Base-by-base conservation (phyloP, 2,113 vertebrate species). In the Engraulis encrasicolus region DNA sequence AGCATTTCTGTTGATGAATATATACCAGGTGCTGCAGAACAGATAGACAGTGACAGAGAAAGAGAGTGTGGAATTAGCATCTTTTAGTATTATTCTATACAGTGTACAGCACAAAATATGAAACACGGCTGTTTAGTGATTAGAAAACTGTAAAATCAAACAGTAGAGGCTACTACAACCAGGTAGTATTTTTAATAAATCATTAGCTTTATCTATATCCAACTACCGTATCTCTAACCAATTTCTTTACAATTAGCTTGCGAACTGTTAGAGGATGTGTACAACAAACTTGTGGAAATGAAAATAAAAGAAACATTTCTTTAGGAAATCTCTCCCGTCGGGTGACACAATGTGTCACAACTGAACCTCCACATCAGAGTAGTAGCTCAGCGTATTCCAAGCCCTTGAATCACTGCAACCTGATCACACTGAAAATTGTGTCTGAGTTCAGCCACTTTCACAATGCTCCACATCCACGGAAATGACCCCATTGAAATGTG, bases 1-100 rank as follows among this genome's bases (percentile, higher is more conserved):
- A 99, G 94, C 98, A 99, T 99, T 94, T 88, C 84, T 81, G 90
- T 94, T 82, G 94, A 94, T 66, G 94, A 94, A 85, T 95, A 95
- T 82, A 95, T 95, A 85, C 93, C 94, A 83, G 94, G 94, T 34
- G 93, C 93, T 95, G 84, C 27, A 87, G 48, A 79, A 74, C 31
- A 19, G 12, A 34, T 14, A 74, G 23, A 74, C 27, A 11, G n/a
- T 27, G 58, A 66, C 23, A 23, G n/a, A 27, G n/a, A 34, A 15
- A 36, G 66, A 34, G 2, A 14, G 27, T 14, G 34, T 34, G 23
- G 31, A 74, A 34, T 34, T 9, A 12, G n/a, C n/a, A n/a, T n/a
- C n/a, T n/a, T n/a, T n/a, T n/a, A n/a, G n/a, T n/a, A n/a, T n/a
- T n/a, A n/a, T n/a, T n/a, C n/a, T n/a, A n/a, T n/a, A n/a, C n/a